Evolutionary conservation across 2,113 vertebrate genomes (phyloP).

Genomic region (Pandion haliaetus): DNA sequence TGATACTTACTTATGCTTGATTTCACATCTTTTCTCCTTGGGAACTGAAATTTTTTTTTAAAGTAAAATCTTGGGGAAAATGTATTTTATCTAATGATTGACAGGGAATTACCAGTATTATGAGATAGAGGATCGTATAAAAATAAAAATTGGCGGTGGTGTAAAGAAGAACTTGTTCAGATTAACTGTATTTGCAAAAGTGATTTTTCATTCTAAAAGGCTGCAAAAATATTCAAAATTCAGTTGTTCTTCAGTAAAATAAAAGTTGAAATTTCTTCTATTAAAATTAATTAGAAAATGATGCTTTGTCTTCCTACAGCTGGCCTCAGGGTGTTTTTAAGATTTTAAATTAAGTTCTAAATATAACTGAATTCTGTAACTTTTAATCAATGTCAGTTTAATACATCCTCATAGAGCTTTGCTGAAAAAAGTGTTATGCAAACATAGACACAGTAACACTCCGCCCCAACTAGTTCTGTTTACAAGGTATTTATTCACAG

Average conservation of each 20-base stretch:
- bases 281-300: background rate
- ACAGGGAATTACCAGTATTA: background rate
- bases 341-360: conserved; percentile 24
- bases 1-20: background rate
- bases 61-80: background rate
- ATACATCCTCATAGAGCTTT: background rate
- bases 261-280: background rate
- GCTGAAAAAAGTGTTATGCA: background rate
- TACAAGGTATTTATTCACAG: background rate
- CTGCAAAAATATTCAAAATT: background rate
- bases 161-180: background rate
- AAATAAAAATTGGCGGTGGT: background rate
- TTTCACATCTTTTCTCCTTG: background rate
- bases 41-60: background rate
- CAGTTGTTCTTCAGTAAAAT: background rate
- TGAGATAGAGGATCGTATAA: background rate
- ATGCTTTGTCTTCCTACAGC: background rate
- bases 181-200: background rate
- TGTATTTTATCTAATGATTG: background rate
- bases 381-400: conserved; percentile 30
- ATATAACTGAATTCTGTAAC: background rate
- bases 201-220: background rate
- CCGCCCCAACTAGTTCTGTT: background rate
- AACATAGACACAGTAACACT: background rate
- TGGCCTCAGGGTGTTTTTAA: background rate